These are phyloP conservation scores for Holacanthus passer DNA, from an alignment of 2,113 vertebrate genomes.

Conservation along the genomic window DNA sequence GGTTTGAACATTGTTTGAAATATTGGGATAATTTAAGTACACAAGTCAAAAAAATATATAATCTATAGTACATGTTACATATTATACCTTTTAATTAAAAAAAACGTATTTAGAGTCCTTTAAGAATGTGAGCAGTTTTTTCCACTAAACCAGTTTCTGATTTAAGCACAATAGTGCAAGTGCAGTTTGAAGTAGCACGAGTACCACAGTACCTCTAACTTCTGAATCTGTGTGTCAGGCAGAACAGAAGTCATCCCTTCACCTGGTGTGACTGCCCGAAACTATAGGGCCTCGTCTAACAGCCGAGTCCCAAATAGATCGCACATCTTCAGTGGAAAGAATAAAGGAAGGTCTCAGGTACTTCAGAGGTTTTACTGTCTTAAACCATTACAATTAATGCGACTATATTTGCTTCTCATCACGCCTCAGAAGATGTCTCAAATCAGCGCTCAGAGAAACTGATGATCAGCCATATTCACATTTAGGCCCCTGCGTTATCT, in stretches of 20 bases:
- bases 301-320: neutral
- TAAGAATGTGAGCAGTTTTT: too few species aligned
- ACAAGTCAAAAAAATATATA: too few species aligned
- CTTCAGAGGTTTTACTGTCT: neutral
- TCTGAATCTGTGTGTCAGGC: neutral
- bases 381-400: slow-evolving; percentile 24
- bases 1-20: too few species aligned
- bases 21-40: too few species aligned
- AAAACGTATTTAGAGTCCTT: too few species aligned
- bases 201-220: neutral
- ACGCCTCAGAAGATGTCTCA: neutral
- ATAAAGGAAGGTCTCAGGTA: neutral
- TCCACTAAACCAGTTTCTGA: too few species aligned
- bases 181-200: too few species aligned
- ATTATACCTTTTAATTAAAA: too few species aligned
- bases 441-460: too few species aligned
- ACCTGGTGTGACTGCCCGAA: neutral
- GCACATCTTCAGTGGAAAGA: neutral
- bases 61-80: too few species aligned
- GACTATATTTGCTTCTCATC: slow-evolving; percentile 2
- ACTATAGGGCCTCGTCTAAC: neutral
- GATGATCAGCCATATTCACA: slow-evolving; percentile 68
- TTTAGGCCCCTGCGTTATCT: slow-evolving; percentile 67
- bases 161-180: neutral
- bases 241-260: neutral